A percentile compares a stretch with the other conserved stretches of the same genome.
These are phyloP conservation scores for Caenorhabditis angaria DNA, from an alignment of 2,888 invertebrate species.

Conservation along the genomic window DNA sequence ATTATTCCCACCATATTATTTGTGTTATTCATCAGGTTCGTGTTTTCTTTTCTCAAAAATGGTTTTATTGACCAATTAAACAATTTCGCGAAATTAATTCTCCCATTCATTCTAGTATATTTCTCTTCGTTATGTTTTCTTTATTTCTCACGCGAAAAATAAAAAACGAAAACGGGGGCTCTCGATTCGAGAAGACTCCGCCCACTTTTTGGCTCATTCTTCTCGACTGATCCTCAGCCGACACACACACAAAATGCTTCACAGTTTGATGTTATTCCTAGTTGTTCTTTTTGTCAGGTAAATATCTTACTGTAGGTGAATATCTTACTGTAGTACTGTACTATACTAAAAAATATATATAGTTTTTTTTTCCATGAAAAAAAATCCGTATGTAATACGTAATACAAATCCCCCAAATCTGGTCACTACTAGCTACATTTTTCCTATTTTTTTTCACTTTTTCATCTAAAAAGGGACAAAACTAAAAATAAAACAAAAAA, in stretches of 20 bases:
- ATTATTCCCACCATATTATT: neutral
- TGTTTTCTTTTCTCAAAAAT: neutral
- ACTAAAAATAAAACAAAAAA: neutral
- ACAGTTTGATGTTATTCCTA: neutral
- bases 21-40: neutral
- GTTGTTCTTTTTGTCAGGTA: neutral
- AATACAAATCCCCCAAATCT: too few species aligned
- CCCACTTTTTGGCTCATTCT: neutral
- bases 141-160: too few species aligned
- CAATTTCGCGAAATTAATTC: neutral
- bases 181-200: too few species aligned
- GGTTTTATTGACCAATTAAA: conserved; percentile 6
- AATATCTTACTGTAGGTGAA: neutral
- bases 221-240: conserved; percentile 1
- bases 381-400: too few species aligned
- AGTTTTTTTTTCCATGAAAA: too few species aligned
- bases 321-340: too few species aligned
- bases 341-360: too few species aligned
- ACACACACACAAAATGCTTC: neutral
- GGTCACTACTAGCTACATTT: conserved; percentile 5
- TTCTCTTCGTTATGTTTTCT: too few species aligned
- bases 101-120: neutral
- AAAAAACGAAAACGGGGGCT: conserved; percentile 11
- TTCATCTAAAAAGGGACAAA: neutral
- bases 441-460: conserved; percentile 5